Evolutionary conservation across 2,797 vertebrate species (phyloP).

Genomic region (Myiothlypis coronata): DNA sequence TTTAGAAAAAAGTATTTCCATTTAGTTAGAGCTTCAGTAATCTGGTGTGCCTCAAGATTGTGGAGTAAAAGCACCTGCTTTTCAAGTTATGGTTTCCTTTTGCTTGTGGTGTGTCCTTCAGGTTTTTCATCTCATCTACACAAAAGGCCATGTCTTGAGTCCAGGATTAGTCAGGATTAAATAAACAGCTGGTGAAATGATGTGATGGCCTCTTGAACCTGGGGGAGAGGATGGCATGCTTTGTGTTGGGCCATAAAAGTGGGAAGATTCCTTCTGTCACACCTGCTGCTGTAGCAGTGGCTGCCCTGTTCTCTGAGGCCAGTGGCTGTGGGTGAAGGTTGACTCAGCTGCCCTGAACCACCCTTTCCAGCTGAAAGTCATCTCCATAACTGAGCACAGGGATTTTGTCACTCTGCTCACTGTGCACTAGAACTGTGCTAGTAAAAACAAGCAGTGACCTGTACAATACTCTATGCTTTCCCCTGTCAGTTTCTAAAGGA

Average conservation of each 20-base stretch:
- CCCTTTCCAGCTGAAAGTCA: neutral
- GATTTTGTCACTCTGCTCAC: neutral
- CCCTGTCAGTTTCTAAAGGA: neutral
- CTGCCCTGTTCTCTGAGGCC: neutral
- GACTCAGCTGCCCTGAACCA: neutral
- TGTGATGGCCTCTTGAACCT: accelerated
- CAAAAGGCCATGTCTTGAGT: neutral
- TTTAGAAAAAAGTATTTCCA: neutral
- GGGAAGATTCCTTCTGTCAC: neutral
- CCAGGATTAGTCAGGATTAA: neutral
- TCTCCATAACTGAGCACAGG: accelerated
- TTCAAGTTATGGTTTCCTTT: neutral
- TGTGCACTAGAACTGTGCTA: neutral
- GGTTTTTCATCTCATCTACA: neutral
- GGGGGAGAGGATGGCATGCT: neutral
- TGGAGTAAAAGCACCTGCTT: neutral
- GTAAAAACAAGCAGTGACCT: neutral
- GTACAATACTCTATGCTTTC: neutral
- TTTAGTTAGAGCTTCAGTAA: neutral
- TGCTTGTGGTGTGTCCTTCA: neutral
- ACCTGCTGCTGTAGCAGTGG: neutral
- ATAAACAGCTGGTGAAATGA: neutral
- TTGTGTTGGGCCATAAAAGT: neutral
- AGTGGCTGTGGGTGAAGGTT: neutral
- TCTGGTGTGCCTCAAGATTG: neutral